Conservation (phyloP, 2,113 vertebrate genomes). For the Ptyas mucosa region DNA sequence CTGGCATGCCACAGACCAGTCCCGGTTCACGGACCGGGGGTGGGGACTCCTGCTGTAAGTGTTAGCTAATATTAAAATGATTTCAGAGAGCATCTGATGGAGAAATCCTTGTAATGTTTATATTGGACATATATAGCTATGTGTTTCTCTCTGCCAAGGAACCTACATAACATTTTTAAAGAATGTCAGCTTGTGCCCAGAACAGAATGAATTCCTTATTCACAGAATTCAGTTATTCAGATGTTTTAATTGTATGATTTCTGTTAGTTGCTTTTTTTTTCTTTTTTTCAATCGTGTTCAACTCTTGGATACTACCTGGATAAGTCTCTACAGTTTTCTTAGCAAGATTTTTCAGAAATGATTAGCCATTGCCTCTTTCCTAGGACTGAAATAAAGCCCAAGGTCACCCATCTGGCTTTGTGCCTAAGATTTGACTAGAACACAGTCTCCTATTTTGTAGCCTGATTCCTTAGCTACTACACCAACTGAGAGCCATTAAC, state of each 20-base stretch:
- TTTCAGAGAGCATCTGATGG: background rate
- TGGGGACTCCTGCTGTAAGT: too few relatives aligned
- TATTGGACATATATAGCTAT: background rate
- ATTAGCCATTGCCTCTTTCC: background rate
- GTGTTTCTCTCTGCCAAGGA: background rate
- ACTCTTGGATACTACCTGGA: background rate
- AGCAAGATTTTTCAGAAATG: background rate
- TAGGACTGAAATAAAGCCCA: background rate
- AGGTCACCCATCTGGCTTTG: background rate
- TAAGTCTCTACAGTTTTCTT: background rate
- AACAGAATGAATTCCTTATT: constrained; percentile 1
- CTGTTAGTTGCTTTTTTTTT: background rate
- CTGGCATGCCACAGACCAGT: too few relatives aligned
- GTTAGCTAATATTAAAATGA: background rate
- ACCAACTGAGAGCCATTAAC: background rate
- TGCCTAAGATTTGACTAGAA: background rate
- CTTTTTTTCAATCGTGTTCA: background rate
- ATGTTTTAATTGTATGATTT: background rate
- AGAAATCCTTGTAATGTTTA: background rate
- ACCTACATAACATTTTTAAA: background rate
- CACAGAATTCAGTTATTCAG: background rate
- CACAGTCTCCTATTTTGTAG: background rate
- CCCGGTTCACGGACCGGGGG: too few relatives aligned
- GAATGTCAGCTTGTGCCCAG: background rate
- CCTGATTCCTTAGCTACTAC: background rate